Conservation (phyloP, 2,113 vertebrate genomes). For the Eonycteris spelaea region DNA sequence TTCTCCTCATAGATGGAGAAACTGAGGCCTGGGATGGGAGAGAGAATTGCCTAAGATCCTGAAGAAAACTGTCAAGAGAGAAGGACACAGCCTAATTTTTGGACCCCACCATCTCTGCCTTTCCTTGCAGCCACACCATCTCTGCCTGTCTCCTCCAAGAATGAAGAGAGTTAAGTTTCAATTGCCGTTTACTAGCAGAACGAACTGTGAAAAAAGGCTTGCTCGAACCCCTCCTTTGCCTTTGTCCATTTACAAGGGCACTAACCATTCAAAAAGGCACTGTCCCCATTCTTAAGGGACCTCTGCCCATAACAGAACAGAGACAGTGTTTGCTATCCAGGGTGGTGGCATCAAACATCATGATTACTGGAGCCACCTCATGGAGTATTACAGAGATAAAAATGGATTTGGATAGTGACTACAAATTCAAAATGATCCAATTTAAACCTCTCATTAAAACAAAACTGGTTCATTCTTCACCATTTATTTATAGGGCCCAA, state of each 20-base stretch:
- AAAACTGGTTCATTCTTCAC: neutral
- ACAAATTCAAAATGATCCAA: constrained; percentile 1
- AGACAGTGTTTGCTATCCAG: neutral
- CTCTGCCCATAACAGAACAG: neutral
- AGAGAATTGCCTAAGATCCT: neutral
- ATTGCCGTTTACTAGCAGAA: neutral
- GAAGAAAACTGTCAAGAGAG: neutral
- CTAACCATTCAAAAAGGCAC: neutral
- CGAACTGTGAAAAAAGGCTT: neutral
- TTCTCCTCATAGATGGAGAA: neutral
- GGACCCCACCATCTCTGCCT: neutral
- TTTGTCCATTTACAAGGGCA: neutral
- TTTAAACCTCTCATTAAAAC: constrained; percentile 9
- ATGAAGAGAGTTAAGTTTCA: neutral
- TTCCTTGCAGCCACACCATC: neutral
- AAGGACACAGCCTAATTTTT: neutral
- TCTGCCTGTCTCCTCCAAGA: neutral
- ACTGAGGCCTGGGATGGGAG: neutral
- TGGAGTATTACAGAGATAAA: neutral
- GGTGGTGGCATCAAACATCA: neutral
- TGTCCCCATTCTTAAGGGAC: neutral
- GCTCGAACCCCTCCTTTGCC: neutral
- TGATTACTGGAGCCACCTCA: neutral
- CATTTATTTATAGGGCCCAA: neutral
- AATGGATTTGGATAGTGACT: constrained; percentile 11